Evolutionary conservation across 2,113 vertebrate species (phyloP).

Genomic region (Cryptoleucopteryx plumbea): DNA sequence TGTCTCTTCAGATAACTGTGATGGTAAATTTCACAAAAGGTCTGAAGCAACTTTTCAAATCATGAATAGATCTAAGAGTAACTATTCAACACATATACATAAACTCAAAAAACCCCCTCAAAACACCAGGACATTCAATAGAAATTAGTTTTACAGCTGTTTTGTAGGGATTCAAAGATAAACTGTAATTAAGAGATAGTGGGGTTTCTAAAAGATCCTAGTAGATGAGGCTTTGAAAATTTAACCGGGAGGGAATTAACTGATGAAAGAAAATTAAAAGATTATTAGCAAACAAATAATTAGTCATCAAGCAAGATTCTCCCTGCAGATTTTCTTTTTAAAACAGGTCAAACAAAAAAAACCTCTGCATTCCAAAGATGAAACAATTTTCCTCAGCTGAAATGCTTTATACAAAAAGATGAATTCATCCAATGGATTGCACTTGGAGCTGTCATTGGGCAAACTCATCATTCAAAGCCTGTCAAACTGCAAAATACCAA

Average conservation of each 20-base stretch:
- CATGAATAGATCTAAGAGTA: neutral
- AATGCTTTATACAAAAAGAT: neutral
- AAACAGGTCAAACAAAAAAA: neutral
- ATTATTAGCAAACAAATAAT: constrained; percentile 51
- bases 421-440: neutral
- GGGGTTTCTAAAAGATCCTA: constrained; percentile 39
- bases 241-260: constrained; percentile 36
- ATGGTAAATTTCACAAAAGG: neutral
- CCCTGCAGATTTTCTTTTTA: neutral
- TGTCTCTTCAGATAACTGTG: neutral
- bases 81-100: neutral
- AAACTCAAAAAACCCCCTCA: neutral
- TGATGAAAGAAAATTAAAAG: constrained; percentile 49
- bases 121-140: neutral
- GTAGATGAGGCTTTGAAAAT: constrained; percentile 44
- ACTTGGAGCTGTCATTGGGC: neutral
- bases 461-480: neutral
- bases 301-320: constrained; percentile 33
- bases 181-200: constrained; percentile 37
- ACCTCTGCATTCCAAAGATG: neutral
- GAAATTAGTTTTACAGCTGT: neutral
- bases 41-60: constrained; percentile 14
- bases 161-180: constrained; percentile 35
- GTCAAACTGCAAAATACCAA: neutral
- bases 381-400: neutral